These are phyloP conservation scores for Eupsittula cactorum DNA, from an alignment of 2,113 vertebrate species.

Conservation along the genomic window DNA sequence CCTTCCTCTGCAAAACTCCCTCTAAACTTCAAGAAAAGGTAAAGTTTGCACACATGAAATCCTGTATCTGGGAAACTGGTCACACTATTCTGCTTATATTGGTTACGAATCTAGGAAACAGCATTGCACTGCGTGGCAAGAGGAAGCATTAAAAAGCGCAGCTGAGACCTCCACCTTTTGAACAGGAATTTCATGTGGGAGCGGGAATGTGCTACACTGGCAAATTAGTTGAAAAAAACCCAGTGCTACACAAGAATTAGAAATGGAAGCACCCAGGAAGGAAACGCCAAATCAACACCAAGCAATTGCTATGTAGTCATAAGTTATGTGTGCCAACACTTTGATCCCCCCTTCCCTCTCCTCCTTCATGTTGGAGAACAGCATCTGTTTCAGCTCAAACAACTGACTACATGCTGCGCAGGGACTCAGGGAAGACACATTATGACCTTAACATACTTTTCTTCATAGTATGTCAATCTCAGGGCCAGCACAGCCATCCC, in stretches of 20 bases:
- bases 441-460: constrained; percentile 12
- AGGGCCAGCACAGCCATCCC: not conserved
- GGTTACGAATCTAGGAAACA: not conserved
- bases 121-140: not conserved
- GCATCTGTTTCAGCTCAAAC: constrained; percentile 38
- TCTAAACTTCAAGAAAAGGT: not conserved
- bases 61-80: fast-evolving
- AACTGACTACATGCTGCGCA: not conserved
- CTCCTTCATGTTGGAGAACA: not conserved
- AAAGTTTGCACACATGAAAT: not conserved
- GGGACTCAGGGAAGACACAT: not conserved
- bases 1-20: not conserved
- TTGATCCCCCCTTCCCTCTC: not conserved
- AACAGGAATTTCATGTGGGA: not conserved
- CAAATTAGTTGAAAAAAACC: not conserved
- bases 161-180: not conserved
- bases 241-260: not conserved
- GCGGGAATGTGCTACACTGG: not conserved
- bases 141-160: not conserved
- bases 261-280: not conserved
- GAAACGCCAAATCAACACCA: not conserved
- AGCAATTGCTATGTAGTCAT: fast-evolving
- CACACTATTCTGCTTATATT: not conserved
- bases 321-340: fast-evolving
- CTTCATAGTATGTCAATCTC: not conserved